Conservation (phyloP, 2,888 invertebrate genomes). For the Drosophila kanekoi region DNA sequence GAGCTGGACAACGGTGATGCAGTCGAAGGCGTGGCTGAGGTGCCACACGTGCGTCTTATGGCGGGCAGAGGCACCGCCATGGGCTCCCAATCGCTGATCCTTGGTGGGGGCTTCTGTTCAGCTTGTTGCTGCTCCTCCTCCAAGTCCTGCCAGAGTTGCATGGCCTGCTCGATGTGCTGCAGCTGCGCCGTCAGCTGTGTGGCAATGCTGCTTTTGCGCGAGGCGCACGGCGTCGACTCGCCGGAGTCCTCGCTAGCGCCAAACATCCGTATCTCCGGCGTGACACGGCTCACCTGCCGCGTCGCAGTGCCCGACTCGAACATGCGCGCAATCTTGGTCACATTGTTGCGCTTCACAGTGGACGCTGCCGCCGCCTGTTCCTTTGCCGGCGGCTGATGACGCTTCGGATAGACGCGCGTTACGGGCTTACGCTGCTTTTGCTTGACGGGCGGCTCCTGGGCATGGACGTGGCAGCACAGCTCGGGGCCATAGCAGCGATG, state of each 20-base stretch:
- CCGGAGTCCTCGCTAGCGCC: slow-evolving; percentile 53
- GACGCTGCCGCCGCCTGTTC: slow-evolving; percentile 28
- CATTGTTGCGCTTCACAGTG: slow-evolving; percentile 74
- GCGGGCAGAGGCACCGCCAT: slow-evolving; percentile 56
- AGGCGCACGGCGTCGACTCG: slow-evolving; percentile 59
- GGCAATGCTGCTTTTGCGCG: slow-evolving; percentile 57
- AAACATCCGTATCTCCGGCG: slow-evolving; percentile 66
- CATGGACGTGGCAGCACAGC: slow-evolving; percentile 77
- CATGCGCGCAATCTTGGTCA: slow-evolving; percentile 84
- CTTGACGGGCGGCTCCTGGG: slow-evolving; percentile 64
- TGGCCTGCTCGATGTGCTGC: slow-evolving; percentile 81
- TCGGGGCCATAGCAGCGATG: slow-evolving; percentile 84
- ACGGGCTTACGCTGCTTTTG: slow-evolving; percentile 81
- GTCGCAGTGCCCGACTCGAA: slow-evolving; percentile 79
- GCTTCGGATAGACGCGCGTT: slow-evolving; percentile 81
- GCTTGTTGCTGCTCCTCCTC: slow-evolving; percentile 56
- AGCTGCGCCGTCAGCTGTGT: slow-evolving; percentile 70
- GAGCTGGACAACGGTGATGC: slow-evolving; percentile 76
- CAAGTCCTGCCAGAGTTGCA: slow-evolving; percentile 75
- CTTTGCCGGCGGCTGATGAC: slow-evolving; percentile 54
- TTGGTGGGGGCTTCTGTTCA: slow-evolving; percentile 1
- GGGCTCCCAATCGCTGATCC: slow-evolving; percentile 60
- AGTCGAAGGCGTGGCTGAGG: slow-evolving; percentile 80
- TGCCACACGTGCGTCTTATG: slow-evolving; percentile 62
- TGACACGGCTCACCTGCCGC: slow-evolving; percentile 80